Conservation (phyloP, 2,797 vertebrate genomes). For the Macropodus opercularis region DNA sequence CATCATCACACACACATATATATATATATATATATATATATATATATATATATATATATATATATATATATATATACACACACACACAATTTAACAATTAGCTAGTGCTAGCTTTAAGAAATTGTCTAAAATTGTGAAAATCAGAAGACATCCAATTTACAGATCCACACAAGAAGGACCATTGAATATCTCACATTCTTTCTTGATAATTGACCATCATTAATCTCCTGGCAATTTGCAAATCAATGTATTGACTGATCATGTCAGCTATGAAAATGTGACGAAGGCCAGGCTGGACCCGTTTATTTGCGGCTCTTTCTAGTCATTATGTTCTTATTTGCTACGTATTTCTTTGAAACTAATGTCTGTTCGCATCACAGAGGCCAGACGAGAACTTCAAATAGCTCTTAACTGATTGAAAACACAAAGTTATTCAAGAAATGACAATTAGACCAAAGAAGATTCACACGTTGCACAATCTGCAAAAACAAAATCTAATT, state of each 20-base stretch:
- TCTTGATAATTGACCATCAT: slow-evolving; percentile 3
- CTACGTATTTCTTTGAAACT: neutral
- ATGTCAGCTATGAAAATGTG: neutral
- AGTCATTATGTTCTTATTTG: neutral
- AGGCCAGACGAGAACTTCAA: neutral
- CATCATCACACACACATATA: too few relatives aligned
- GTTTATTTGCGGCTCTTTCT: neutral
- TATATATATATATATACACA: too few relatives aligned
- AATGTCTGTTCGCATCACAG: neutral
- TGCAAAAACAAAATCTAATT: too few relatives aligned
- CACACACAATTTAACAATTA: neutral
- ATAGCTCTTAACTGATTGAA: neutral
- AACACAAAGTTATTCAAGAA: neutral
- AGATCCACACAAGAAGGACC: neutral
- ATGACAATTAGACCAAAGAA: too few relatives aligned
- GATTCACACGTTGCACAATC: too few relatives aligned
- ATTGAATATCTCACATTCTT: neutral
- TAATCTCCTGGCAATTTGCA: neutral
- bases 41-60: too few relatives aligned
- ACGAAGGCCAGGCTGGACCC: neutral
- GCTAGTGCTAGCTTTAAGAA: neutral
- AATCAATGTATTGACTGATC: neutral
- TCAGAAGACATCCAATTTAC: neutral
- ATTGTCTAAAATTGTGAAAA: neutral
- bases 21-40: too few relatives aligned